Base-by-base conservation (phyloP, 2,888 invertebrate genomes). In the Mythimna pallens region DNA sequence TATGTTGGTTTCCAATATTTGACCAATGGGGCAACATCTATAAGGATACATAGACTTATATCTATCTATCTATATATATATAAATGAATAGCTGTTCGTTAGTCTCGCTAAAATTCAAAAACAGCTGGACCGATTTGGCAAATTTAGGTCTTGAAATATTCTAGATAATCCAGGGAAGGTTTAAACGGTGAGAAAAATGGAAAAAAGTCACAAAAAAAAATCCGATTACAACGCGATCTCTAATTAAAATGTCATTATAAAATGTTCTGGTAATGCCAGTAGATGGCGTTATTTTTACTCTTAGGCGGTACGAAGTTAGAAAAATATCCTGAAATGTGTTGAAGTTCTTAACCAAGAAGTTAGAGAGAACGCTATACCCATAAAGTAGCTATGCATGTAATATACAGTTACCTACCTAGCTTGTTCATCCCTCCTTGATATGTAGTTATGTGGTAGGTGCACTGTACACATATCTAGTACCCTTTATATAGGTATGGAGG, bases 341-440 rank as follows among this genome's bases (percentile, higher is more conserved):
- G 47, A 54, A 70, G 22, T 54, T 79, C 17, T 55, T 61, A 22
- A 14, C n/a, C 20, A 22, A 54, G 43, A 7, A 52, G n/a, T n/a
- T 57, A 36, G 40, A 30, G 12, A 40, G 17, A 65, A 4, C 9
- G 14, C 30, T 36, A 36, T 43, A 43, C 34, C 9, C 14, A 34
- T 54, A 7, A n/a, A 20, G 20, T 40, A 61, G 40, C 36, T 59
- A 59, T 14, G 2, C 25, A 55, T 17, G 40, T 7, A 36, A 9
- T 36, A 14, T 17, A 20, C 12, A 3, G 22, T 54, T 34, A 76
- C 7, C 57, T 58, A 58, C 7, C 12, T 12, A 36, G 12, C 55
- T 25, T 14, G 7, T 47, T 47, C 47, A 47, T 47, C 20, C 47
- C 17, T 47, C 17, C 17, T 47, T 14, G 17, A 55, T 25, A 55